Conservation (phyloP, 2,113 vertebrate species). For the Varanus komodoensis region DNA sequence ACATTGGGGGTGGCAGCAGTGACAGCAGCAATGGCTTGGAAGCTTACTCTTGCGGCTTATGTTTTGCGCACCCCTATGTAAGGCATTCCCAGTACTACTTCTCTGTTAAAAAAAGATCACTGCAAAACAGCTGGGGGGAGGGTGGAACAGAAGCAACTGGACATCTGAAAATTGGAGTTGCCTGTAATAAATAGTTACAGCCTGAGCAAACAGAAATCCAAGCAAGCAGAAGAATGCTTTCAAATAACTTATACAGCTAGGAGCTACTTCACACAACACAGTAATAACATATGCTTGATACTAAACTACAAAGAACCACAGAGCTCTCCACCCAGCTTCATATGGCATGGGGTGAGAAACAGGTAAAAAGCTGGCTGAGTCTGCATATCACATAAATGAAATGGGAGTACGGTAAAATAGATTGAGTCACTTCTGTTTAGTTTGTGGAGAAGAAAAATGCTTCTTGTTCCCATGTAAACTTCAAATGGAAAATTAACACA, state of each 20-base stretch:
- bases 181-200: background rate
- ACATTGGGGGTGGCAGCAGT: too few relatives aligned
- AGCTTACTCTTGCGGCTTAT: too few relatives aligned
- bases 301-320: background rate
- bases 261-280: background rate
- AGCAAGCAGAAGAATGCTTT: background rate
- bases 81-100: background rate
- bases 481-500: too few relatives aligned
- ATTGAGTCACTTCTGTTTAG: background rate
- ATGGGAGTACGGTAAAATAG: background rate
- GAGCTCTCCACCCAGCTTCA: background rate
- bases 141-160: background rate
- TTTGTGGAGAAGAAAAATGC: too few relatives aligned
- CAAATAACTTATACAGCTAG: background rate
- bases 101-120: background rate
- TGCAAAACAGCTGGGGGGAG: background rate
- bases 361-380: background rate
- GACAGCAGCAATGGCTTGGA: too few relatives aligned
- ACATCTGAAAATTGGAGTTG: background rate
- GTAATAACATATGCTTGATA: background rate
- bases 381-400: background rate
- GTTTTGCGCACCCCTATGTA: background rate
- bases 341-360: background rate
- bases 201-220: background rate
- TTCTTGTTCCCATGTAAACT: too few relatives aligned